Conservation (phyloP, 64 coral and sea anemone species). For the Pocillopora damicornis region DNA sequence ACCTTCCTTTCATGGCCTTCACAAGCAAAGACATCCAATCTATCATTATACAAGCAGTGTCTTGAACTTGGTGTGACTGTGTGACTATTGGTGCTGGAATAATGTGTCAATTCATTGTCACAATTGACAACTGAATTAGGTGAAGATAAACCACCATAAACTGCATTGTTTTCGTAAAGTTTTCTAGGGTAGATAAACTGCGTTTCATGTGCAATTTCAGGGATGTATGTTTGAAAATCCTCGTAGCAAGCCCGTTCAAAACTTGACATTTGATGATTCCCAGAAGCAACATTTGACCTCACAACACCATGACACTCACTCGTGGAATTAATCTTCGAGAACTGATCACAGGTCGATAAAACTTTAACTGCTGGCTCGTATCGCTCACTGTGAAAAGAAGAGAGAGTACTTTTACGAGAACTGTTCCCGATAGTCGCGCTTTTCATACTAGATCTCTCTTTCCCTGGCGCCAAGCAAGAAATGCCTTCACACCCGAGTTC, state of each 20-base stretch:
- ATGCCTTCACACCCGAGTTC: conserved; percentile 7
- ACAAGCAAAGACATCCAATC: neutral
- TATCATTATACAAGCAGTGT: neutral
- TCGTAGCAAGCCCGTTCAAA: conserved; percentile 59
- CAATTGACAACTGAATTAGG: neutral
- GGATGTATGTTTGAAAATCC: conserved; percentile 60
- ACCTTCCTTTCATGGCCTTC: neutral
- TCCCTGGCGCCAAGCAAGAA: neutral
- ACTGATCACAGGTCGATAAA: neutral
- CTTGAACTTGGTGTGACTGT: neutral
- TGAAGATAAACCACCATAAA: neutral
- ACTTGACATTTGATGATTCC: conserved; percentile 20
- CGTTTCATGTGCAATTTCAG: conserved; percentile 46
- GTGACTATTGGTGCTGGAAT: neutral
- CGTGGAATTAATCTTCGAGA: neutral
- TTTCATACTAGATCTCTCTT: neutral
- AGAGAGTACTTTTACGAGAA: neutral
- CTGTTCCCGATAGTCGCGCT: no score
- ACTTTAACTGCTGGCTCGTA: neutral
- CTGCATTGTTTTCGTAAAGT: neutral
- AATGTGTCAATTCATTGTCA: neutral
- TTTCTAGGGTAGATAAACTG: conserved; percentile 3
- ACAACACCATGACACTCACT: neutral
- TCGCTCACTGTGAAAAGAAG: conserved; percentile 7
- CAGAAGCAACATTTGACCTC: neutral